These are phyloP conservation scores for Parasteatoda tepidariorum DNA, from an alignment of 1,140 invertebrate genomes.

Conservation along the genomic window DNA sequence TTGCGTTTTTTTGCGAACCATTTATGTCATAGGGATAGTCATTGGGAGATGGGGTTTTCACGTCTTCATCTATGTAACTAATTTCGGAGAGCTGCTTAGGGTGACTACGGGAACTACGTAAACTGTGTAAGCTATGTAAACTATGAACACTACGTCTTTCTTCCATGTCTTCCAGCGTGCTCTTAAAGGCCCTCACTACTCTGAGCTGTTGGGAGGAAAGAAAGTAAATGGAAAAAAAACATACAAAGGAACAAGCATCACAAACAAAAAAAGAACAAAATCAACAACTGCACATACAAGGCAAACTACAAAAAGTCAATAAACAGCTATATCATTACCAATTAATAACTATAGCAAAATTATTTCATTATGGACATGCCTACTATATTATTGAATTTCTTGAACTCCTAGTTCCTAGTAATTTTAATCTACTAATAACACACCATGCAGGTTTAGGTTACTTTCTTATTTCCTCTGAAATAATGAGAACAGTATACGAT, in stretches of 20 bases:
- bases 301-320: conserved; percentile 11
- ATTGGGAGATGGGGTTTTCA: conserved; percentile 72
- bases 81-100: conserved; percentile 78
- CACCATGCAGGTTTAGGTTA: too few relatives aligned
- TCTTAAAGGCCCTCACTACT: conserved; percentile 99
- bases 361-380: not conserved
- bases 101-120: conserved; percentile 86
- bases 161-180: conserved; percentile 98
- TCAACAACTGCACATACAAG: conserved; percentile 20
- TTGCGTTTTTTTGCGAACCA: conserved; percentile 30
- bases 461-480: too few relatives aligned
- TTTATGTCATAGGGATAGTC: conserved; percentile 63
- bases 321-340: not conserved
- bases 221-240: conserved; percentile 64
- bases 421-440: too few relatives aligned
- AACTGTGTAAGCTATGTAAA: conserved; percentile 81
- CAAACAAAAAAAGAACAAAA: conserved; percentile 5
- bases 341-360: conserved; percentile 1
- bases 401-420: too few relatives aligned
- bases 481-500: too few relatives aligned
- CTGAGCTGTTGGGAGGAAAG: conserved; percentile 85
- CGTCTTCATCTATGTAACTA: conserved; percentile 64
- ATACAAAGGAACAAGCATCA: conserved; percentile 33
- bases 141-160: conserved; percentile 97
- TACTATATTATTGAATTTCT: not conserved